Evolutionary conservation across 2,888 invertebrate genomes (phyloP).

Genomic region (Monochamus alternatus): DNA sequence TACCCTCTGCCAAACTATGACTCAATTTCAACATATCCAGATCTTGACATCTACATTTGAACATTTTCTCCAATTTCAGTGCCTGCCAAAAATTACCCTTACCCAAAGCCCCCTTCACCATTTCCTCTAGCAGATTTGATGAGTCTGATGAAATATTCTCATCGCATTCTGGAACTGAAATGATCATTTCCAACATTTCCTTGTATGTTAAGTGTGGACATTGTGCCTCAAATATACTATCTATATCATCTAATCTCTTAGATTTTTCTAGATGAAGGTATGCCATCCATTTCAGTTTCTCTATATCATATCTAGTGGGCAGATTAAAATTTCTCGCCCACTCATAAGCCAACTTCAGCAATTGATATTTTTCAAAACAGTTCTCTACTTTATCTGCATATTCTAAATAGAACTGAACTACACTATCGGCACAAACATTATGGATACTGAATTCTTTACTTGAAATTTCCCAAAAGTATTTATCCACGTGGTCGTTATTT

Average conservation of each 20-base stretch:
- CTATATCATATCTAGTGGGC: conserved; percentile 60
- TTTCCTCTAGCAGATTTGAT: conserved; percentile 70
- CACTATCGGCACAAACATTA: conserved; percentile 76
- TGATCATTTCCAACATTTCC: conserved; percentile 52
- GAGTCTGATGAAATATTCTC: conserved; percentile 64
- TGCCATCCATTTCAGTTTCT: conserved; percentile 64
- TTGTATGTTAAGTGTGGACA: conserved; percentile 48
- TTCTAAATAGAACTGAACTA: conserved; percentile 78
- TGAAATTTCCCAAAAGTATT: conserved; percentile 76
- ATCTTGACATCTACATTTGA: conserved; percentile 71
- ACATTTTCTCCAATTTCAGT: conserved; percentile 75
- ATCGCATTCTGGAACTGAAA: conserved; percentile 47
- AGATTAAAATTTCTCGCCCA: conserved; percentile 64
- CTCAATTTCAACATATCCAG: conserved; percentile 78
- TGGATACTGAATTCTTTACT: conserved; percentile 77
- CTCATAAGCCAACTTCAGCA: conserved; percentile 64
- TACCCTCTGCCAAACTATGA: conserved; percentile 78
- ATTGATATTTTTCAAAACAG: conserved; percentile 72
- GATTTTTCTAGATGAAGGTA: conserved; percentile 60
- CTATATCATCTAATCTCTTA: conserved; percentile 41
- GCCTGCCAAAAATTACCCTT: conserved; percentile 76
- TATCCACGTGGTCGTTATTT: conserved; percentile 70
- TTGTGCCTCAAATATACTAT: conserved; percentile 30
- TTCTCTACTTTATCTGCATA: conserved; percentile 73
- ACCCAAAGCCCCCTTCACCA: conserved; percentile 75